These are phyloP conservation scores for Podarcis raffonei DNA, from an alignment of 2,113 vertebrate genomes.

Conservation along the genomic window DNA sequence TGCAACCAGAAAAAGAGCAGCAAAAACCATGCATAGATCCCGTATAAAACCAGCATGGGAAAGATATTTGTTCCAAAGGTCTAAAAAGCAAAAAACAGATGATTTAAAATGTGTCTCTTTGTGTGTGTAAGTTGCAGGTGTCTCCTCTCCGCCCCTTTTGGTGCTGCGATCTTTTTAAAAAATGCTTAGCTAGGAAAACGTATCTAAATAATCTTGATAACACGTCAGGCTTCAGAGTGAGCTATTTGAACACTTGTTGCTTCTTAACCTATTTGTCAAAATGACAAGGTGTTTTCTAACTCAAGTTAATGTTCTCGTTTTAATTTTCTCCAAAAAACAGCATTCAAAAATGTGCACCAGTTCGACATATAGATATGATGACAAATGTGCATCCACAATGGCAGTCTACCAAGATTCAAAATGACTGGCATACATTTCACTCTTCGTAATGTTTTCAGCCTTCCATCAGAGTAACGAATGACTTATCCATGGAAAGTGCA, in stretches of 20 bases:
- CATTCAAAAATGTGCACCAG: neutral
- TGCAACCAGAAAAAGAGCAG: too few relatives aligned
- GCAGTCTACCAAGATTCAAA: neutral
- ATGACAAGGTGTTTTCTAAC: neutral
- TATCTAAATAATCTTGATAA: slow-evolving; percentile 3
- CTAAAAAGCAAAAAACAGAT: too few relatives aligned
- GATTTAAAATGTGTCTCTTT: neutral
- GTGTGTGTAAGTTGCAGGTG: neutral
- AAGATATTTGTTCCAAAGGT: too few relatives aligned
- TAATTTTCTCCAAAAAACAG: neutral
- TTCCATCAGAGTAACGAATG: neutral
- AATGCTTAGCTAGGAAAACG: neutral
- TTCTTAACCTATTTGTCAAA: neutral
- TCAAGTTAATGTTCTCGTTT: neutral
- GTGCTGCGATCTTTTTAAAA: too few relatives aligned
- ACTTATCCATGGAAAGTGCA: neutral
- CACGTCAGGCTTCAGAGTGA: neutral
- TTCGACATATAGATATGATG: neutral
- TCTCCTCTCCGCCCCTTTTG: neutral
- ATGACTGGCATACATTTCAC: neutral
- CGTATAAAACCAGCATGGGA: too few relatives aligned
- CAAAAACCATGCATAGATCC: too few relatives aligned
- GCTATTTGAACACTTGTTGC: neutral
- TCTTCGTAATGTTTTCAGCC: neutral
- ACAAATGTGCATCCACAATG: neutral